These are phyloP conservation scores for Athalia cordata DNA, from an alignment of 2,888 invertebrate genomes.

Conservation along the genomic window DNA sequence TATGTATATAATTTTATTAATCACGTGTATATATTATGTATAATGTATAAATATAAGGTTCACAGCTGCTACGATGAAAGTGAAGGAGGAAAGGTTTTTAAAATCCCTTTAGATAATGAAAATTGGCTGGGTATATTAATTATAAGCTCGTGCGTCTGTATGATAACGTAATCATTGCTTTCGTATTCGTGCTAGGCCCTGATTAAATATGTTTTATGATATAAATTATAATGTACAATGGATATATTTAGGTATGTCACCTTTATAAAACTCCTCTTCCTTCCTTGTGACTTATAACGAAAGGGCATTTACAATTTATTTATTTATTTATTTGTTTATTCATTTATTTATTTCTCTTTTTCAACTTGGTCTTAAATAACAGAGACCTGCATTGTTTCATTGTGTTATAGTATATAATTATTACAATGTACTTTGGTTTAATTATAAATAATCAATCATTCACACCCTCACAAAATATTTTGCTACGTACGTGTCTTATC, in stretches of 20 bases:
- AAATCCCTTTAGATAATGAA: background rate
- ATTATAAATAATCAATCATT: slow-evolving; percentile 54
- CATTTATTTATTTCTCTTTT: background rate
- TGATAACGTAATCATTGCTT: slow-evolving; percentile 15
- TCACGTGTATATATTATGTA: too few relatives aligned
- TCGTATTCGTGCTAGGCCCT: background rate
- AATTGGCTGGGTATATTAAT: slow-evolving; percentile 23
- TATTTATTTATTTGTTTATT: background rate
- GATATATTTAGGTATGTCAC: background rate
- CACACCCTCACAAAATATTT: slow-evolving; percentile 61
- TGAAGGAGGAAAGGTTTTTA: background rate
- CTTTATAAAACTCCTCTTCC: slow-evolving; percentile 11
- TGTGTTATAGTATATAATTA: too few relatives aligned
- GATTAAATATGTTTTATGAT: background rate
- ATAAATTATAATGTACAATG: background rate
- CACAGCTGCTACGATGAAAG: too few relatives aligned
- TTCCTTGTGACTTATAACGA: background rate
- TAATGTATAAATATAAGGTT: too few relatives aligned
- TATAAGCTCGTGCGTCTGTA: slow-evolving; percentile 31
- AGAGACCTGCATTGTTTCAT: slow-evolving; percentile 19
- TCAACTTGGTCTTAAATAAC: background rate
- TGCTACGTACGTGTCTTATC: slow-evolving; percentile 54
- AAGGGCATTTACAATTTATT: background rate
- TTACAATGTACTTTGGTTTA: slow-evolving; percentile 5
- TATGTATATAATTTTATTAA: background rate